phyloP scores from a whole-genome alignment of 2,797 vertebrate species.

The Malacoraja senta region DNA sequence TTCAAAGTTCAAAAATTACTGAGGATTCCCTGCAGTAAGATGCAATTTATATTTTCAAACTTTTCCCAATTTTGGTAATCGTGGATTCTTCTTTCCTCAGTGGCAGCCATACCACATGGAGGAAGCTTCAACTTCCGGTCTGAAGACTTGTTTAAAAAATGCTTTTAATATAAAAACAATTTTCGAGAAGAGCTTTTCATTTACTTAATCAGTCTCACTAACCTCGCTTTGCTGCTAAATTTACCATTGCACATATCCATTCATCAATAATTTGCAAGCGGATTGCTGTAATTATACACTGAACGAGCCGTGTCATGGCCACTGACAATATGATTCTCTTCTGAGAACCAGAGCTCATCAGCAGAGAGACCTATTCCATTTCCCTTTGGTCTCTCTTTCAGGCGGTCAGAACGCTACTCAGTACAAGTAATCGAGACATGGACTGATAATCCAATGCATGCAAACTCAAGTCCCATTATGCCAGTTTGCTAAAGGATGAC shows the following conservation, averaged over 20 bases:
- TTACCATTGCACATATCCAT: conserved; percentile 21
- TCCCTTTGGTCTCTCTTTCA: neutral
- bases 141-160: neutral
- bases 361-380: neutral
- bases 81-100: neutral
- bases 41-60: conserved; percentile 18
- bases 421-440: neutral
- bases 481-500: neutral
- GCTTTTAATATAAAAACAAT: conserved; percentile 34
- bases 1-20: neutral
- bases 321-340: neutral
- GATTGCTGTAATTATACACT: neutral
- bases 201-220: neutral
- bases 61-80: neutral
- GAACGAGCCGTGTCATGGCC: neutral
- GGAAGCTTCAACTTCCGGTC: neutral
- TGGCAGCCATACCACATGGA: neutral
- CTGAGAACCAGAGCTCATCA: neutral
- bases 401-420: neutral
- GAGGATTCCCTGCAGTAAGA: neutral
- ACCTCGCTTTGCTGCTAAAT: neutral
- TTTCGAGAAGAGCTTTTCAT: neutral
- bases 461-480: neutral
- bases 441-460: neutral
- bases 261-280: neutral